phyloP scores from a whole-genome alignment of 1,140 invertebrate species.

The Drosophila truncata region DNA sequence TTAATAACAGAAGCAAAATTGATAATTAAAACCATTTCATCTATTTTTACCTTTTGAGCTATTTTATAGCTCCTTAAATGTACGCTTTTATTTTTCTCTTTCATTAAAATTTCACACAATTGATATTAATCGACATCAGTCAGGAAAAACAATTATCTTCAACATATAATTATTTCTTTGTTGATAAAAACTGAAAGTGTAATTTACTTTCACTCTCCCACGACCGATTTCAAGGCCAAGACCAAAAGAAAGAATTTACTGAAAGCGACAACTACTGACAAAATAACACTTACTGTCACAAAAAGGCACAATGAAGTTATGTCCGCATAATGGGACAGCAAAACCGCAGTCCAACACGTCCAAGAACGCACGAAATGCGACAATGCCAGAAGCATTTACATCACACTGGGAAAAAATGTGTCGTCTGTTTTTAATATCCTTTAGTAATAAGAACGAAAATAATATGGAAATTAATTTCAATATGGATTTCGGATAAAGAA shows the following conservation, averaged over 20 bases:
- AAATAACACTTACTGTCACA: slow-evolving; percentile 34
- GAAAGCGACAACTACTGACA: slow-evolving; percentile 31
- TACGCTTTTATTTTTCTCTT: not conserved
- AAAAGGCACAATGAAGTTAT: slow-evolving; percentile 41
- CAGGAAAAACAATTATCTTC: not conserved
- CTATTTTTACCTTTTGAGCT: not conserved
- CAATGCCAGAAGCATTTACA: slow-evolving; percentile 31
- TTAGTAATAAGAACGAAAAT: too few relatives aligned
- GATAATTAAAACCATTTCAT: too few relatives aligned
- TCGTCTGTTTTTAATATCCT: not conserved
- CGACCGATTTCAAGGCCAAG: slow-evolving; percentile 58
- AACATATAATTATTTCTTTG: not conserved
- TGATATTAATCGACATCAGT: not conserved
- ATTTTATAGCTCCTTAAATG: not conserved
- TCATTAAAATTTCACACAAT: not conserved
- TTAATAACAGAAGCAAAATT: not conserved
- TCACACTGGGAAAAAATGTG: not conserved
- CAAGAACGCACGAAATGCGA: slow-evolving; percentile 41
- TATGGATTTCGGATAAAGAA: too few relatives aligned
- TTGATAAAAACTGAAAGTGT: not conserved
- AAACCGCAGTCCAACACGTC: slow-evolving; percentile 44
- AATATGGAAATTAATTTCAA: too few relatives aligned
- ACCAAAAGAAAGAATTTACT: slow-evolving; percentile 53
- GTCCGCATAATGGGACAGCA: slow-evolving; percentile 55
- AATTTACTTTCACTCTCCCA: slow-evolving; percentile 60